Base-by-base conservation (phyloP, 2,113 vertebrate genomes). In the Crypturellus undulatus region DNA sequence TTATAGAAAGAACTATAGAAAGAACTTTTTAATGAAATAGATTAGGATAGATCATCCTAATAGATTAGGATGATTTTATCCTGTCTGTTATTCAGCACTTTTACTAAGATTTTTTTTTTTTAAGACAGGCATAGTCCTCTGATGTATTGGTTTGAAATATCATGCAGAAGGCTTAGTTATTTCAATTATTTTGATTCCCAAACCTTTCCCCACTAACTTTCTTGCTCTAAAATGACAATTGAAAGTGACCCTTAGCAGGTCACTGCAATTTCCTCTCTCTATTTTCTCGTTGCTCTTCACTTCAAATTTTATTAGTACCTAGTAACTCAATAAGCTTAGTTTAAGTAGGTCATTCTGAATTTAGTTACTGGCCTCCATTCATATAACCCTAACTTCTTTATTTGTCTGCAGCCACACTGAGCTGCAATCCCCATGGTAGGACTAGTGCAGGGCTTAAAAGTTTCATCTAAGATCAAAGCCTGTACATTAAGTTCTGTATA, bases 291-390 rank as follows among this genome's bases (percentile, higher is more conserved):
- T 70, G 71, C 79, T 90, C 47, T 77, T 64, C 77, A 62, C 25
- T 60, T 12, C 79, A 51, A 67, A 87, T 95, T 93, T 90, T 38
- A 42, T 96, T 94, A 96, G 51, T 77, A 91, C 38, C 40, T 88
- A 42, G 84, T 91, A 91, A 92, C 71, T 92, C 78, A 69, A 88
- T 56, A 80, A 1, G 17, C 67, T n/a, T n/a, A n/a, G n/a, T n/a
- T 36, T 90, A 96, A 81, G 42, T 91, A 94, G 95, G 93, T 90
- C 73, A 5, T 86, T 96, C 94, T 87, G 89, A 95, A 92, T 95
- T 95, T 95, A 94, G 86, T 89, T 91, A 75, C 89, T 94, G 94
- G 49, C 96, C 89, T 93, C 87, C 34, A 96, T 93, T 78, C 62
- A 1, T 69, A 42, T 24, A 79, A 82, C 73, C 32, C 52, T 87